Conservation (phyloP, 1,140 invertebrate species). For the Daktulosphaira vitifoliae region DNA sequence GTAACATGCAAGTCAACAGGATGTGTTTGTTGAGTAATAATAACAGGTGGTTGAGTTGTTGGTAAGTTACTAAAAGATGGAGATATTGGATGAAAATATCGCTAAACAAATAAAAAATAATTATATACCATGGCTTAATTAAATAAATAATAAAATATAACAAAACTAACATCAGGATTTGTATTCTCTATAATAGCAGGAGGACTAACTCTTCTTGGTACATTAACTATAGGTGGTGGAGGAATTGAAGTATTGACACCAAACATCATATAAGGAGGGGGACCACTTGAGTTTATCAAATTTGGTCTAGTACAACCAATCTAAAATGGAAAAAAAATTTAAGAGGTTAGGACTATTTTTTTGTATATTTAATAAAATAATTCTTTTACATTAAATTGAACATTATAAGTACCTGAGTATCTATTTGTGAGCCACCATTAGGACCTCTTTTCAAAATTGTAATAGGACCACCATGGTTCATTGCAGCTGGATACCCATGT, state of each 20-base stretch:
- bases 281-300: constrained; percentile 22
- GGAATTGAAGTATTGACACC: constrained; percentile 36
- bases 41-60: constrained; percentile 6
- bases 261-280: constrained; percentile 24
- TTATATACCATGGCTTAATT: neutral
- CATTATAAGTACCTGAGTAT: constrained; percentile 8
- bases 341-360: neutral
- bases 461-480: constrained; percentile 8
- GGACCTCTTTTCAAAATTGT: constrained; percentile 28
- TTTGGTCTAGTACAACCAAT: constrained; percentile 8
- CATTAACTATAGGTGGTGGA: constrained; percentile 35
- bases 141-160: constrained; percentile 1
- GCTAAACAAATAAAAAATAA: constrained; percentile 34
- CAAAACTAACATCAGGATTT: constrained; percentile 10
- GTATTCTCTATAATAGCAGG: constrained; percentile 1
- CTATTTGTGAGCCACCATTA: constrained; percentile 4
- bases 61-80: constrained; percentile 20
- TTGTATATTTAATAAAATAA: neutral
- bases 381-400: neutral
- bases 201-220: constrained; percentile 24
- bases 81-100: constrained; percentile 39
- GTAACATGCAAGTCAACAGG: constrained; percentile 62
- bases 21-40: constrained; percentile 11
- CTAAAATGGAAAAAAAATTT: neutral
- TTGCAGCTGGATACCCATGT: constrained; percentile 11